Evolutionary conservation across 1,140 invertebrate genomes (phyloP), one percentile per base, ranked within the genome.

Genomic region (Ceratitis capitata): DNA sequence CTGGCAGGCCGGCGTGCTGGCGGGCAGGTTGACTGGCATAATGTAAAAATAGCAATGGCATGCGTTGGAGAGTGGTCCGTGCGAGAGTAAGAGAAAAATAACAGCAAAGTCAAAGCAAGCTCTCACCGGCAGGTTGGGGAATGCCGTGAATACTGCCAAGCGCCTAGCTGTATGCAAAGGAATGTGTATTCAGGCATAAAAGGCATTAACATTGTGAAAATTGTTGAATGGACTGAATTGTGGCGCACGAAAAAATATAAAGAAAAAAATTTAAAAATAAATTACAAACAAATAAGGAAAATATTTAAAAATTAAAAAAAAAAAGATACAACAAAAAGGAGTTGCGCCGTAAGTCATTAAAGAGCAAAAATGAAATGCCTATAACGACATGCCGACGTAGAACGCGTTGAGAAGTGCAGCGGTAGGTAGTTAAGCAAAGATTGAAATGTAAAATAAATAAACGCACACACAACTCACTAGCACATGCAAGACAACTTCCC

Each of bases 381-480:
- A 9, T 26, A 49, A 32, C 19, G 78, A 14, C 14, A 47, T 61
- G 82, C 14, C 49, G 47, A 83, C 51, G 6, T n/a, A n/a, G 58
- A 83, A 61, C n/a, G n/a, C n/a, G n/a, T n/a, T n/a, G n/a, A 45
- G 78, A 45, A 85, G 58, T 53, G n/a, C 16, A 53, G 49, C 16
- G 51, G 47, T 61, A 83, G 53, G 32, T 53, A 83, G 49, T 51
- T 83, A 83, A 83, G 56, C 64, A 42, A 85, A 84, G 89, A 91
- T 91, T 91, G 89, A 91, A 91, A 91, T 91, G 89, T 89, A 89
- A 90, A 91, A 91, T 91, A 91, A 91, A 91, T 91, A 91, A 91
- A 90, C 89, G 90, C 88, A 89, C 88, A n/a, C 89, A 89, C 23
- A 4, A 29, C 26, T n/a, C 56, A 12, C 23, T 7, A 5, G 29